Evolutionary conservation across 2,888 invertebrate genomes (phyloP).

Genomic region (Acronicta leporina): DNA sequence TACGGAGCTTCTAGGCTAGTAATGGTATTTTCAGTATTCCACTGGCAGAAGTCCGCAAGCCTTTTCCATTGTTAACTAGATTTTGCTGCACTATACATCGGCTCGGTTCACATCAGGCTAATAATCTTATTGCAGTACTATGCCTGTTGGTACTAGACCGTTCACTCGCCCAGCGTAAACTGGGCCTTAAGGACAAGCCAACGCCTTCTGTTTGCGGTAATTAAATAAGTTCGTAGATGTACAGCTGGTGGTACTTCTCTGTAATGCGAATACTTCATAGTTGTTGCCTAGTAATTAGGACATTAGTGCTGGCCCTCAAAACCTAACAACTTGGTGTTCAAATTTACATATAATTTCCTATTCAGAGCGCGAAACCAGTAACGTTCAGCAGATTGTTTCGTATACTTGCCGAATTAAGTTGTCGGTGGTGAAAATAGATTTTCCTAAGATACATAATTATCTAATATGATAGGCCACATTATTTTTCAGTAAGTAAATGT

Average conservation of each 20-base stretch:
- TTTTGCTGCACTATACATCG: neutral
- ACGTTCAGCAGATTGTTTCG: slow-evolving; percentile 16
- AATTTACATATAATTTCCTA: slow-evolving; percentile 23
- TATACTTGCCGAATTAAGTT: slow-evolving; percentile 8
- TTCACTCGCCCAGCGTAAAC: slow-evolving; percentile 32
- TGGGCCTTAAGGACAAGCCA: slow-evolving; percentile 54
- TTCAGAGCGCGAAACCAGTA: slow-evolving; percentile 12
- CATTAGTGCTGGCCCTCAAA: slow-evolving; percentile 30
- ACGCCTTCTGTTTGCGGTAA: slow-evolving; percentile 73
- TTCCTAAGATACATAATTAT: neutral
- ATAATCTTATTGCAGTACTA: neutral
- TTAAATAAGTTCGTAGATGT: slow-evolving; percentile 76
- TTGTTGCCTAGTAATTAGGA: slow-evolving; percentile 49
- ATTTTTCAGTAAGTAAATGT: neutral
- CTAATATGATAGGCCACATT: neutral
- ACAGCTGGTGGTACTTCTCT: slow-evolving; percentile 59
- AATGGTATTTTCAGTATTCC: neutral
- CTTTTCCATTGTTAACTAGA: slow-evolving; percentile 2
- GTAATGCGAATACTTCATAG: slow-evolving; percentile 59
- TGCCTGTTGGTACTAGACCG: slow-evolving; percentile 17
- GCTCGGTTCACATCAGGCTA: neutral
- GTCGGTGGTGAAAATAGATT: slow-evolving; percentile 4
- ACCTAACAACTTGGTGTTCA: slow-evolving; percentile 24
- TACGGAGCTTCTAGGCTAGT: neutral
- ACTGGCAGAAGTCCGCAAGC: too few species aligned